A percentile compares a stretch with the other conserved stretches of the same genome.
Conservation (phyloP, 2,113 vertebrate genomes). For the Neotoma lepida region DNA sequence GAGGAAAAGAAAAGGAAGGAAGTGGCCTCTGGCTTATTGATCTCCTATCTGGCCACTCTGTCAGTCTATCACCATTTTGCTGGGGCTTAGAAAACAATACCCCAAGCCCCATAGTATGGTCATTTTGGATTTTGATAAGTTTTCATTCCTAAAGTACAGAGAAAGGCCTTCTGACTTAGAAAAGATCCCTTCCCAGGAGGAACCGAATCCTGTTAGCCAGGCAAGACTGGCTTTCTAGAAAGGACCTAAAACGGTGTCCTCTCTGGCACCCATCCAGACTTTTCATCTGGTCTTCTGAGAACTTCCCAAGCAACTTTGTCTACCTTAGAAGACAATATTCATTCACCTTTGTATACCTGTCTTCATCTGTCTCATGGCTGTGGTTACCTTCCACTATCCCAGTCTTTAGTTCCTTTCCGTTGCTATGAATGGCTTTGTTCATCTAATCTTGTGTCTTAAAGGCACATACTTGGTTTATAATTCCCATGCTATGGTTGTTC, state of each 20-base stretch:
- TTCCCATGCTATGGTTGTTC: neutral
- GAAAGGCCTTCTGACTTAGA: neutral
- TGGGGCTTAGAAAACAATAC: neutral
- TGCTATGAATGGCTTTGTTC: no score
- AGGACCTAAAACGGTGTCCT: neutral
- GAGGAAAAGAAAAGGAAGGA: neutral
- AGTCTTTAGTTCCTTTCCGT: neutral
- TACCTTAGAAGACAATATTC: neutral
- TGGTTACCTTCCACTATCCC: neutral
- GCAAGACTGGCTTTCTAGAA: neutral
- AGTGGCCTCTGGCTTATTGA: neutral
- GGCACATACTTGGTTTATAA: neutral
- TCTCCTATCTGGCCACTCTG: neutral
- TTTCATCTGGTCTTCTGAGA: neutral
- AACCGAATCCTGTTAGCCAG: neutral
- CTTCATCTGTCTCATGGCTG: neutral
- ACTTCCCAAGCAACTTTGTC: neutral
- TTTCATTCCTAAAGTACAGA: neutral
- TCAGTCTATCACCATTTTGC: slow-evolving; percentile 20
- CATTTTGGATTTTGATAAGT: neutral
- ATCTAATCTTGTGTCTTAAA: neutral
- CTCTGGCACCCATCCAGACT: neutral
- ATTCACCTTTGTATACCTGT: neutral
- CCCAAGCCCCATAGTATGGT: neutral
- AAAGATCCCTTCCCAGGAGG: neutral